phyloP scores from a whole-genome alignment of 2,113 vertebrate genomes.

The Cryptoleucopteryx plumbea region DNA sequence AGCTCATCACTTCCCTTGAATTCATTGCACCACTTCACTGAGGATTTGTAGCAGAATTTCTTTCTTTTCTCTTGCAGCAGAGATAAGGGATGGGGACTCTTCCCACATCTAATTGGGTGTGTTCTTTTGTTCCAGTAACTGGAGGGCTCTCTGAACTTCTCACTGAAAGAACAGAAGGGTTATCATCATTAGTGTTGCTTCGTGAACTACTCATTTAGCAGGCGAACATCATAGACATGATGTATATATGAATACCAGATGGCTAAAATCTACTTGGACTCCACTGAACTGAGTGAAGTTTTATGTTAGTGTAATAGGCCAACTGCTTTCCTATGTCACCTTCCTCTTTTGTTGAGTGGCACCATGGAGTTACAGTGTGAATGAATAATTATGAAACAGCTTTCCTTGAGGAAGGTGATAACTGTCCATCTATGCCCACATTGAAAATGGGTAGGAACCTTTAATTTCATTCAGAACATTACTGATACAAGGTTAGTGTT shows the following conservation, averaged over 20 bases:
- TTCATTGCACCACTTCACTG: fast-evolving
- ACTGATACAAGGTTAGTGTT: not conserved
- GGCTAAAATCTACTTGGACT: conserved; percentile 4
- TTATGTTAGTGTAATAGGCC: not conserved
- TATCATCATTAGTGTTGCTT: conserved; percentile 21
- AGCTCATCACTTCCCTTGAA: fast-evolving
- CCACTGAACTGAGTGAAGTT: not conserved
- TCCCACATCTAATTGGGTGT: not conserved
- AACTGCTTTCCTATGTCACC: not conserved
- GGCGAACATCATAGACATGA: not conserved
- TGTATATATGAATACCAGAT: conserved; percentile 2
- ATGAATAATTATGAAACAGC: not conserved
- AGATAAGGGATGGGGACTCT: not conserved
- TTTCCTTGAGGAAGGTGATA: not conserved
- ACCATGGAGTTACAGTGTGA: not conserved
- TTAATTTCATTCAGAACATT: not conserved
- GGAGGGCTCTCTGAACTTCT: not conserved
- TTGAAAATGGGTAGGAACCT: not conserved
- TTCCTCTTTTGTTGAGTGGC: not conserved
- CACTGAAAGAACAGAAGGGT: conserved; percentile 12
- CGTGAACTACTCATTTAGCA: not conserved
- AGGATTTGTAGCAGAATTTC: not conserved
- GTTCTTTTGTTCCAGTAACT: not conserved
- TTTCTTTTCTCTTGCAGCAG: not conserved
- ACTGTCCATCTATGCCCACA: fast-evolving